A percentile compares a stretch with the other conserved stretches of the same genome.
phyloP scores from a whole-genome alignment of 2,113 vertebrate genomes.

The Thunnus maccoyii region DNA sequence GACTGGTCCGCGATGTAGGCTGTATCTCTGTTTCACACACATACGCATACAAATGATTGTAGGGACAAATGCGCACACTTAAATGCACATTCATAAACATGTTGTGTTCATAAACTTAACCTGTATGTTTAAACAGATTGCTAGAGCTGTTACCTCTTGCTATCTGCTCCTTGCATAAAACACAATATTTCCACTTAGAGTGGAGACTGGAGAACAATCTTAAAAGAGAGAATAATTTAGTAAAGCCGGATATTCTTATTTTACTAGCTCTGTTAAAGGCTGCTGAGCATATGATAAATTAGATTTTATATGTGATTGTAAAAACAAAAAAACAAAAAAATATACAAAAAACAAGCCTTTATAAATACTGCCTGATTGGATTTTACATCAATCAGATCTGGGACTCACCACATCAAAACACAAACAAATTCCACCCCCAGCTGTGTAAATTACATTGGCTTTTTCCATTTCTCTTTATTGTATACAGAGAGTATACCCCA shows the following conservation, averaged over 20 bases:
- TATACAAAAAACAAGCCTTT: slow-evolving; percentile 28
- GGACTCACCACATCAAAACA: slow-evolving; percentile 52
- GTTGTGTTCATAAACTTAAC: neutral
- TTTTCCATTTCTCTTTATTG: slow-evolving; percentile 64
- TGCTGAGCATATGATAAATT: slow-evolving; percentile 32
- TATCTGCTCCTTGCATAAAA: neutral
- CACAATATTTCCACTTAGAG: neutral
- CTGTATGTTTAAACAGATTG: neutral
- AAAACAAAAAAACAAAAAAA: neutral
- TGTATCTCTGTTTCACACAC: slow-evolving; percentile 30
- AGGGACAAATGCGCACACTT: neutral
- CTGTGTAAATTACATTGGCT: slow-evolving; percentile 46
- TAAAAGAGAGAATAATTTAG: neutral
- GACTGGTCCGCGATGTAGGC: slow-evolving; percentile 10
- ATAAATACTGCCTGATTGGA: slow-evolving; percentile 39
- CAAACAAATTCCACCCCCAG: slow-evolving; percentile 33
- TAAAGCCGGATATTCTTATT: neutral
- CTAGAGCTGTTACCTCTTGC: neutral
- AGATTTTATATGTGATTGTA: slow-evolving; percentile 36
- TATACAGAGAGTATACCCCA: neutral
- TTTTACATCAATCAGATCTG: slow-evolving; percentile 55
- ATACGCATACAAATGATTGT: slow-evolving; percentile 35
- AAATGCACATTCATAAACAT: neutral
- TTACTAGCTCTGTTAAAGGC: slow-evolving; percentile 19
- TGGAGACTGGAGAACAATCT: neutral